phyloP scores from a whole-genome alignment of 2,113 vertebrate genomes.

The Nettapus auritus region DNA sequence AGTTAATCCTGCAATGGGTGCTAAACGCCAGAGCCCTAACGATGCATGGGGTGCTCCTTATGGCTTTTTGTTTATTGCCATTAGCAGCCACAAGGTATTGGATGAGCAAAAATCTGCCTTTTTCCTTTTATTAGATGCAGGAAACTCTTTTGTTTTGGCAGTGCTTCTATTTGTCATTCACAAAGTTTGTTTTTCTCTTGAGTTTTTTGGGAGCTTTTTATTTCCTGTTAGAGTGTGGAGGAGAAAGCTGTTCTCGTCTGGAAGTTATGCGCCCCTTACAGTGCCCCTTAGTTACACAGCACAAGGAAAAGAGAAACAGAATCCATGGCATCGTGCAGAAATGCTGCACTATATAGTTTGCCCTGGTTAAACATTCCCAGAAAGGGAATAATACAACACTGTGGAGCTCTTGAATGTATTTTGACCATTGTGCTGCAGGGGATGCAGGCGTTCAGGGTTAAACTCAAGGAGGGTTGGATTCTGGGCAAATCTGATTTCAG shows the following conservation, averaged over 20 bases:
- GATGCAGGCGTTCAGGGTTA: neutral
- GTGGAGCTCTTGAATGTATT: neutral
- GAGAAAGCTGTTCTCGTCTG: conserved; percentile 7
- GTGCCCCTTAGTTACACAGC: conserved; percentile 62
- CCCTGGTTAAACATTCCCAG: conserved; percentile 62
- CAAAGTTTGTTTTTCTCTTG: conserved; percentile 1
- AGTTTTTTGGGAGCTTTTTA: conserved; percentile 34
- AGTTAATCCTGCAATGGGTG: neutral
- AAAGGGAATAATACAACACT: neutral
- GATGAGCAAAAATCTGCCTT: neutral
- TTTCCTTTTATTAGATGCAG: neutral
- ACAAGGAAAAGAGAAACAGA: conserved; percentile 58
- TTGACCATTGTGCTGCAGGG: neutral
- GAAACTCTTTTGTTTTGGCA: conserved; percentile 18
- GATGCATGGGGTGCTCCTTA: fast-evolving
- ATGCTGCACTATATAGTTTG: conserved; percentile 20
- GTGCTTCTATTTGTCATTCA: conserved; percentile 22
- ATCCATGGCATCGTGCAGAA: conserved; percentile 52
- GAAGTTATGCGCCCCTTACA: conserved; percentile 46
- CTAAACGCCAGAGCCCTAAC: neutral
- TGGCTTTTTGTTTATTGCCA: neutral
- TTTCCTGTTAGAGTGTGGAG: conserved; percentile 25
- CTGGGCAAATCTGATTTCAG: neutral
- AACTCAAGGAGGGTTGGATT: neutral
- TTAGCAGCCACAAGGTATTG: neutral